Base-by-base conservation (phyloP, 1,140 invertebrate genomes). In the Solen grandis region DNA sequence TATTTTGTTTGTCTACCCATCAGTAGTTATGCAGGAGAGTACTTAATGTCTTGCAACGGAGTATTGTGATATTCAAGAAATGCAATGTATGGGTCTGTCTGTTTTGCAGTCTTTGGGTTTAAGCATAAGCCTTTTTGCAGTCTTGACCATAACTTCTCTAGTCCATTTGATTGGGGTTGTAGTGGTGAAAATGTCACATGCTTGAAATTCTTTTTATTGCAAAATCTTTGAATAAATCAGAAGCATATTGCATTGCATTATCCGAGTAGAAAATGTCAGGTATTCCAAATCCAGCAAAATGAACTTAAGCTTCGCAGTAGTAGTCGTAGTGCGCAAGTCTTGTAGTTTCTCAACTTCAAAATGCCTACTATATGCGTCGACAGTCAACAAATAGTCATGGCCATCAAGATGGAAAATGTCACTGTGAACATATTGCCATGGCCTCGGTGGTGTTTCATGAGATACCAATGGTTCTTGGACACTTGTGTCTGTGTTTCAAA, bases 401-500 rank as follows among this genome's bases (percentile, higher is more conserved):
- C n/a, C n/a, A n/a, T n/a, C n/a, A n/a, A n/a, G n/a, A n/a, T n/a
- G n/a, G n/a, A n/a, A n/a, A n/a, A n/a, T n/a, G n/a, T n/a, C n/a
- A n/a, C n/a, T n/a, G n/a, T n/a, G n/a, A n/a, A n/a, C n/a, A n/a
- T n/a, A n/a, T n/a, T n/a, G n/a, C 25, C 33, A 65, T 14, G 62
- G 62, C 33, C 62, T 10, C 13, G 25, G 16, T 65, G 62, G 62
- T 14, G 33, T 35, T 65, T 65, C 62, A 65, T 65, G 62, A 10
- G 62, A 22, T 14, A 65, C 33, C 22, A 33, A 31, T 14, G 62
- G 25, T 65, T 59, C 22, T 25, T 59, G n/a, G 25, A 59, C 57
- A 59, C 29, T 59, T 10, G n/a, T 19, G 19, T 35, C 62, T 65
- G 62, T 65, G 62, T 31, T 27, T 65, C 62, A 65, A 5, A 65